Percentiles rank a stretch among this genome's conserved stretches.
Evolutionary conservation across 2,797 vertebrate species (phyloP).

Genomic region (Gephyroberyx darwinii): DNA sequence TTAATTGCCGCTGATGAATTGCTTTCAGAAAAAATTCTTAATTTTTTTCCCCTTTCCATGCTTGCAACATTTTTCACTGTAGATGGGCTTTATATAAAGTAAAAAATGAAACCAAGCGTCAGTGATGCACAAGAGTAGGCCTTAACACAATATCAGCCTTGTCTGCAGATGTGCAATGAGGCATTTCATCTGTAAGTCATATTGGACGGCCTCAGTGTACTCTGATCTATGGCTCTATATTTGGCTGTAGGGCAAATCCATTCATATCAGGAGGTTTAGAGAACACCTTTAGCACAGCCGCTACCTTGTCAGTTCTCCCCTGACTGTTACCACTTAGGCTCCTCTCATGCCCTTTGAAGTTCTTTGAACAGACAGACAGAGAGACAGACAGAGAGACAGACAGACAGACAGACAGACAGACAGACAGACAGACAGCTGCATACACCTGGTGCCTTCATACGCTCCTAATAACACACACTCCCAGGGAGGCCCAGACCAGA

Average conservation of each 20-base stretch:
- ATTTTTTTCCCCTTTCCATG: no score
- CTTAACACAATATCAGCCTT: slow-evolving; percentile 12
- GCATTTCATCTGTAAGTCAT: slow-evolving; percentile 42
- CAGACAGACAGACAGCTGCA: slow-evolving; percentile 62
- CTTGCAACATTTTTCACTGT: no score
- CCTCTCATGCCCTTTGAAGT: slow-evolving; percentile 53
- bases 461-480: slow-evolving; percentile 8
- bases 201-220: slow-evolving; percentile 21
- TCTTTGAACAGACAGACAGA: slow-evolving; percentile 53
- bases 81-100: slow-evolving; percentile 7
- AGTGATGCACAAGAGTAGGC: slow-evolving; percentile 17
- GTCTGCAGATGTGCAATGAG: slow-evolving; percentile 50
- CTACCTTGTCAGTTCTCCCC: slow-evolving; percentile 29
- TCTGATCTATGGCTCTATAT: slow-evolving; percentile 48
- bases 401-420: no score
- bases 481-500: not conserved
- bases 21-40: not conserved
- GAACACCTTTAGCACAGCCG: slow-evolving; percentile 38
- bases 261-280: slow-evolving; percentile 34
- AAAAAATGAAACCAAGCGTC: not conserved
- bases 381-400: no score
- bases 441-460: slow-evolving; percentile 60
- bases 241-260: slow-evolving; percentile 38
- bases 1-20: not conserved
- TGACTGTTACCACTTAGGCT: slow-evolving; percentile 23